Percentiles rank a stretch among this genome's conserved stretches.
Evolutionary conservation across 2,797 vertebrate species (phyloP).

Genomic region (Intellagama lesueurii): DNA sequence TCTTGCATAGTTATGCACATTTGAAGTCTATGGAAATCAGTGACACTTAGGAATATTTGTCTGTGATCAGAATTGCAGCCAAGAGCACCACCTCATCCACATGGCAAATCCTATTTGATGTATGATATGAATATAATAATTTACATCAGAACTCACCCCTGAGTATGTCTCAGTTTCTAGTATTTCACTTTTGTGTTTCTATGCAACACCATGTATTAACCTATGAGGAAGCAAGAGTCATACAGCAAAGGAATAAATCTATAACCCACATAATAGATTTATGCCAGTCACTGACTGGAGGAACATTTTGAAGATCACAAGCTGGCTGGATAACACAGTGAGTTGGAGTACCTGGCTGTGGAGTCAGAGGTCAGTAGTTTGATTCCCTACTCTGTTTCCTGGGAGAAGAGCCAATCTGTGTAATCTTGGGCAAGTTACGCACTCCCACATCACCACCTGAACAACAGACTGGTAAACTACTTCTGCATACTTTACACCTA

Average conservation of each 20-base stretch:
- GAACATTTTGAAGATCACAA: not conserved
- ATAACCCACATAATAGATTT: not conserved
- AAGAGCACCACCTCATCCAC: not conserved
- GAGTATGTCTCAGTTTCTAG: not conserved
- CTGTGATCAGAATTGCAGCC: not conserved
- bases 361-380: too few species aligned
- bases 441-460: too few species aligned
- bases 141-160: not conserved
- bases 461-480: too few species aligned
- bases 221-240: too few species aligned
- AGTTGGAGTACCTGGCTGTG: too few species aligned
- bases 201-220: too few species aligned
- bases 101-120: not conserved
- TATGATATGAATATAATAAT: not conserved
- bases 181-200: not conserved
- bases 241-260: not conserved
- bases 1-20: not conserved
- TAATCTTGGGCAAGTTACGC: too few species aligned
- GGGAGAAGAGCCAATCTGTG: too few species aligned
- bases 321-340: too few species aligned
- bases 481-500: too few species aligned
- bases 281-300: not conserved
- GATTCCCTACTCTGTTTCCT: too few species aligned
- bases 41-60: too few species aligned
- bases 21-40: not conserved